A percentile compares a stretch with the other conserved stretches of the same genome.
These are phyloP conservation scores for Abramis brama DNA, from an alignment of 2,113 vertebrate genomes.

Conservation along the genomic window DNA sequence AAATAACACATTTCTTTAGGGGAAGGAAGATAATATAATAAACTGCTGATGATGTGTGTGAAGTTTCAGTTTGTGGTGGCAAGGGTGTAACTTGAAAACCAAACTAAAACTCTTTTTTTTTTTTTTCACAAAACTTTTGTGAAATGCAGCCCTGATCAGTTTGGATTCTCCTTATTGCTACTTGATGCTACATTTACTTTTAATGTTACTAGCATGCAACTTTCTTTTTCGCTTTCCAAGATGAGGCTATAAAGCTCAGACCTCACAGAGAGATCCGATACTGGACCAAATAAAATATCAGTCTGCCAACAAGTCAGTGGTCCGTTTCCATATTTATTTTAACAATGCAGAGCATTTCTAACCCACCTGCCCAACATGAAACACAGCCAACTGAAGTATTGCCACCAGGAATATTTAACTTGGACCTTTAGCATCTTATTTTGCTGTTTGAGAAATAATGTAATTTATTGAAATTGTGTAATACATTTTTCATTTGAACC, in stretches of 20 bases:
- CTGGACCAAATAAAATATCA: not conserved
- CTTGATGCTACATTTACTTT: not conserved
- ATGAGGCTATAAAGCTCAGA: not conserved
- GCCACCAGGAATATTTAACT: not conserved
- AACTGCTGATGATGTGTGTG: not conserved
- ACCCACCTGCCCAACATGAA: not conserved
- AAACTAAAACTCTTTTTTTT: not conserved
- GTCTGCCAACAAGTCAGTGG: not conserved
- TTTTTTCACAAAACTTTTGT: not conserved
- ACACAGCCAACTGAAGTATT: not conserved
- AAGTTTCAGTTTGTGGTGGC: not conserved
- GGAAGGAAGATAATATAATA: not conserved
- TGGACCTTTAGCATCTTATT: not conserved
- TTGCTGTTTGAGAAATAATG: not conserved
- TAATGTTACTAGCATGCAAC: not conserved
- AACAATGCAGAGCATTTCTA: conserved; percentile 24
- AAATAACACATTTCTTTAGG: not conserved
- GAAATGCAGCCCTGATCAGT: not conserved
- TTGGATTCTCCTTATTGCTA: not conserved
- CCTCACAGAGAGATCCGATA: not conserved
- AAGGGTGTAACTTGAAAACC: not conserved
- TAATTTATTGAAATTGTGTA: not conserved
- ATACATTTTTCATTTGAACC: not conserved
- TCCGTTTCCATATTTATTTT: conserved; percentile 14
- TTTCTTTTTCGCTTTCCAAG: not conserved